These are phyloP conservation scores for Muscidifurax raptorellus DNA, from an alignment of 1,140 invertebrate genomes.

Conservation along the genomic window DNA sequence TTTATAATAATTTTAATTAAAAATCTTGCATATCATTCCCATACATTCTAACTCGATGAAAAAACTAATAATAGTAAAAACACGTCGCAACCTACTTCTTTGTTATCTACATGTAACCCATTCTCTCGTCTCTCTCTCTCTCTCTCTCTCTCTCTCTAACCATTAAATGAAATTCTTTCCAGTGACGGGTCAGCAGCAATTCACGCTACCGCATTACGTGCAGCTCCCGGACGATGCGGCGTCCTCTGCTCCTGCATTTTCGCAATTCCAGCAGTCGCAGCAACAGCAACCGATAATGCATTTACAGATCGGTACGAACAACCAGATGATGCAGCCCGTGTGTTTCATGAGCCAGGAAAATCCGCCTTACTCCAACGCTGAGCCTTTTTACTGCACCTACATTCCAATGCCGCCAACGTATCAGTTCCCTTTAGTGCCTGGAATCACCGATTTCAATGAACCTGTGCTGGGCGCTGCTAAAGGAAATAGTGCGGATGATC, in stretches of 20 bases:
- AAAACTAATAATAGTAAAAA: not conserved
- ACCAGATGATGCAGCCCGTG: not conserved
- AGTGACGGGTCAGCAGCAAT: not conserved
- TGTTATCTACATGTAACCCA: not conserved
- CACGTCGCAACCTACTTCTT: not conserved
- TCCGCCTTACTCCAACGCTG: not conserved
- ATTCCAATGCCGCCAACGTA: slow-evolving; percentile 54
- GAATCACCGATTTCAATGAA: slow-evolving; percentile 43
- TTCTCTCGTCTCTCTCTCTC: not conserved
- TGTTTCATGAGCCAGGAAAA: not conserved
- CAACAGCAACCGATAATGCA: slow-evolving; percentile 1
- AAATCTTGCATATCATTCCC: not conserved
- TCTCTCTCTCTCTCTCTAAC: not conserved
- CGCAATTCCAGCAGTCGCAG: slow-evolving; percentile 14
- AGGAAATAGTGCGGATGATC: too few relatives aligned
- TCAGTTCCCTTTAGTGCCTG: slow-evolving; percentile 57
- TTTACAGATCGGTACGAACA: not conserved
- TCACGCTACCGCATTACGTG: not conserved
- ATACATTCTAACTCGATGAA: not conserved
- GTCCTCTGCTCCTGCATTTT: not conserved
- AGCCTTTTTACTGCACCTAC: slow-evolving; percentile 61
- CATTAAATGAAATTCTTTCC: slow-evolving; percentile 30
- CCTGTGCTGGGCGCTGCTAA: too few relatives aligned
- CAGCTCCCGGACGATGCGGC: not conserved
- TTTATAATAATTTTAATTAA: not conserved